These are phyloP conservation scores for Caenorhabditis brenneri DNA, from an alignment of 1,140 invertebrate genomes.

Conservation along the genomic window DNA sequence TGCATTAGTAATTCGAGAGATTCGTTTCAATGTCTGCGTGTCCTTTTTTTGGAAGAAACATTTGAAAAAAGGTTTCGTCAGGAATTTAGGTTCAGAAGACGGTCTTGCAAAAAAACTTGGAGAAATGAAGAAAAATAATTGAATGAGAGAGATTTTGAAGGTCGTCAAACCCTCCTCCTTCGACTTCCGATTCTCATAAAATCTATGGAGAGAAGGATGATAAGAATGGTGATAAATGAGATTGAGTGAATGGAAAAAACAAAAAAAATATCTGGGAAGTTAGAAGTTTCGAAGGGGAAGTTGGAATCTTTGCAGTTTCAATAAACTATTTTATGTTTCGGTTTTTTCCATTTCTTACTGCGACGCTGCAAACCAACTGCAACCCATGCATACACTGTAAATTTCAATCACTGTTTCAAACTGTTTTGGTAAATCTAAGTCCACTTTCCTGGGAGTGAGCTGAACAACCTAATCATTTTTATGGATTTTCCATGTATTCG, in stretches of 20 bases:
- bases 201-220: background rate
- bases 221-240: background rate
- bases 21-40: background rate
- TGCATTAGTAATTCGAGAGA: conserved; percentile 18
- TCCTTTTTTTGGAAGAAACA: background rate
- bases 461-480: too few species aligned
- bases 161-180: background rate
- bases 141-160: conserved; percentile 39
- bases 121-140: background rate
- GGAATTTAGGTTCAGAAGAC: background rate
- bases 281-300: background rate
- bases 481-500: too few species aligned
- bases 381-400: too few species aligned
- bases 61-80: background rate
- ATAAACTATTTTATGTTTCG: too few species aligned
- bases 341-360: too few species aligned
- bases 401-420: too few species aligned
- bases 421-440: too few species aligned
- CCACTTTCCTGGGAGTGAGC: too few species aligned
- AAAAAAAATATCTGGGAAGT: background rate
- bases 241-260: background rate
- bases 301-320: background rate
- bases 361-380: too few species aligned
- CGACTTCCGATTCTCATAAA: conserved; percentile 19
- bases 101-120: background rate